These are phyloP conservation scores for Xerus inauris DNA, from an alignment of 2,113 vertebrate genomes.

Conservation along the genomic window DNA sequence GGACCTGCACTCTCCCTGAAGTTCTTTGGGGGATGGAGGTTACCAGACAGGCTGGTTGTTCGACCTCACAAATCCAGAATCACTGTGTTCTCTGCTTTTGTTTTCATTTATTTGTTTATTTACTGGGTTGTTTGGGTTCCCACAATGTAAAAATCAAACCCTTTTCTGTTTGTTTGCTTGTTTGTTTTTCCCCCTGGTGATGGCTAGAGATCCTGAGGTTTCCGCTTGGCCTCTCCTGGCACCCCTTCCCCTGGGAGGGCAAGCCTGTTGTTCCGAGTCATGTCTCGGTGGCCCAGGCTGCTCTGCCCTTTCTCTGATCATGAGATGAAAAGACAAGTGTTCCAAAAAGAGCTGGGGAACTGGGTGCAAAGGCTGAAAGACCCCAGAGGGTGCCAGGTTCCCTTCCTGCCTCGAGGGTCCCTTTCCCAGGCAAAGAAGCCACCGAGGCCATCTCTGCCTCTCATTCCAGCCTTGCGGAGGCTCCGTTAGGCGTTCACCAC, in stretches of 20 bases:
- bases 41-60: neutral
- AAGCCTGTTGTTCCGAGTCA: no score
- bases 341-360: conserved; percentile 24
- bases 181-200: conserved; percentile 25
- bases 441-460: conserved; percentile 17
- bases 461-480: conserved; percentile 56
- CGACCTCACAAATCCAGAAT: neutral
- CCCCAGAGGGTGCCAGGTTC: neutral
- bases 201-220: neutral
- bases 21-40: neutral
- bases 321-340: neutral
- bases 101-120: neutral
- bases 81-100: neutral
- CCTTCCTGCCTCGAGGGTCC: neutral
- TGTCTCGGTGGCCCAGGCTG: neutral
- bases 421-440: neutral
- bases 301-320: neutral
- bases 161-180: neutral
- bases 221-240: conserved; percentile 14
- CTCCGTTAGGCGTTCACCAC: neutral
- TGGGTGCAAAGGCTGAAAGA: neutral
- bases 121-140: neutral
- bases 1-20: neutral
- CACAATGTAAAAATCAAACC: neutral
- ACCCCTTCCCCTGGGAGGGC: neutral